phyloP scores from a whole-genome alignment of 2,113 vertebrate genomes.

The Arvicanthis niloticus region DNA sequence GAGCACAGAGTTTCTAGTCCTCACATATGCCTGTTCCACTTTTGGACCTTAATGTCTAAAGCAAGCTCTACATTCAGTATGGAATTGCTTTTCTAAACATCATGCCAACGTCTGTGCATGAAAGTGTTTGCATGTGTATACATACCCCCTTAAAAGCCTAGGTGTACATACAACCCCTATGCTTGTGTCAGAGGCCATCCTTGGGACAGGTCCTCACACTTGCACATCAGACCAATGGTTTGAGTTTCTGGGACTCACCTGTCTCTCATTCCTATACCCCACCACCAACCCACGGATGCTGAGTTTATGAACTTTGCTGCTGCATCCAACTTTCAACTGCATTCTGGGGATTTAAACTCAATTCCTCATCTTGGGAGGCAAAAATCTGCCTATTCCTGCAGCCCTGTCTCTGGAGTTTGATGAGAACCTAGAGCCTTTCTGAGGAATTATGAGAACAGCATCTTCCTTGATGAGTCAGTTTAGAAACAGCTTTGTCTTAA shows the following conservation, averaged over 20 bases:
- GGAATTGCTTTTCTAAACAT: neutral
- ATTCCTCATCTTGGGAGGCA: neutral
- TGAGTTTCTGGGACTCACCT: too few relatives aligned
- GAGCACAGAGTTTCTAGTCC: neutral
- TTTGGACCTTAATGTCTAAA: neutral
- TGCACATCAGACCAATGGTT: too few relatives aligned
- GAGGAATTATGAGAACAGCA: neutral
- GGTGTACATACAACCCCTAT: neutral
- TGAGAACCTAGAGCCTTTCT: neutral
- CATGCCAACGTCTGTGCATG: neutral
- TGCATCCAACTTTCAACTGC: neutral
- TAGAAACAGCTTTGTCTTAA: neutral
- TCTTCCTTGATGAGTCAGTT: neutral
- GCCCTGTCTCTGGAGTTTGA: neutral
- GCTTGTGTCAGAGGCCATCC: neutral
- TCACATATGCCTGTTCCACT: neutral
- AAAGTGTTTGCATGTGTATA: neutral
- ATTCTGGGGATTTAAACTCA: neutral
- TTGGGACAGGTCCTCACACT: neutral
- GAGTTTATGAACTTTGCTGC: too few relatives aligned
- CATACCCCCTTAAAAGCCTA: too few relatives aligned
- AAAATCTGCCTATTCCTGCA: neutral
- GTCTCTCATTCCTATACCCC: neutral
- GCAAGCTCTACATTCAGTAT: neutral
- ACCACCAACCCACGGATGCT: neutral